A percentile compares a stretch with the other conserved stretches of the same genome.
Conservation (phyloP, 2,797 vertebrate species). For the Sitta carolinensis region DNA sequence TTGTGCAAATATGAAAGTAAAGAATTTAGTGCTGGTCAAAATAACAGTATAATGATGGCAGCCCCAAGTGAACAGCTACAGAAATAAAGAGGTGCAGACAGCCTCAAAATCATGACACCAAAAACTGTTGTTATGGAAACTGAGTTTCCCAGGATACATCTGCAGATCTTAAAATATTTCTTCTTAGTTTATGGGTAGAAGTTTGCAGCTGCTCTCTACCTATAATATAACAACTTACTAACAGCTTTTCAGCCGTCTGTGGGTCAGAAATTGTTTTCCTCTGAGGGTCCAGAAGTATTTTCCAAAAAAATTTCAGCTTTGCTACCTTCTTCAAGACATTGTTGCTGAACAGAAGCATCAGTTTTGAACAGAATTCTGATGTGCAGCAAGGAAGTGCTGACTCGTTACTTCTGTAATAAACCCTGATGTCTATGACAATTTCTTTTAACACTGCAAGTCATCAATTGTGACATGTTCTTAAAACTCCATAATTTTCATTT, state of each 20-base stretch:
- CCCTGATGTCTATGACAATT: neutral
- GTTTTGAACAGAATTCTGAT: neutral
- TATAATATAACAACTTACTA: neutral
- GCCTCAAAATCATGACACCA: neutral
- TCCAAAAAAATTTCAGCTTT: neutral
- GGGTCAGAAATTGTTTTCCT: neutral
- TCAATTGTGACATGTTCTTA: neutral
- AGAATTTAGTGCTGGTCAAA: neutral
- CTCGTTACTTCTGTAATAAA: neutral
- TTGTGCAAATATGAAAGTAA: neutral
- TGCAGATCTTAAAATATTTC: conserved; percentile 12
- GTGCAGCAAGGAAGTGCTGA: neutral
- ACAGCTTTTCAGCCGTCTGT: neutral
- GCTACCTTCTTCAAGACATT: neutral
- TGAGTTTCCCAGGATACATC: neutral
- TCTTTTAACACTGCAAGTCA: neutral
- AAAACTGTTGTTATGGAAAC: conserved; percentile 34
- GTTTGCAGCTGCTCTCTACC: neutral
- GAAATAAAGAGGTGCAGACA: neutral
- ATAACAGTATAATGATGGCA: neutral
- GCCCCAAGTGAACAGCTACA: neutral
- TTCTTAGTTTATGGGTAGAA: neutral
- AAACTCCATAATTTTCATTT: neutral
- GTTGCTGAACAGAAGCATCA: neutral
- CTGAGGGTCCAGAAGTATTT: neutral